A percentile compares a stretch with the other conserved stretches of the same genome.
phyloP scores from a whole-genome alignment of 2,797 vertebrate genomes.

The Apodemus agrarius region DNA sequence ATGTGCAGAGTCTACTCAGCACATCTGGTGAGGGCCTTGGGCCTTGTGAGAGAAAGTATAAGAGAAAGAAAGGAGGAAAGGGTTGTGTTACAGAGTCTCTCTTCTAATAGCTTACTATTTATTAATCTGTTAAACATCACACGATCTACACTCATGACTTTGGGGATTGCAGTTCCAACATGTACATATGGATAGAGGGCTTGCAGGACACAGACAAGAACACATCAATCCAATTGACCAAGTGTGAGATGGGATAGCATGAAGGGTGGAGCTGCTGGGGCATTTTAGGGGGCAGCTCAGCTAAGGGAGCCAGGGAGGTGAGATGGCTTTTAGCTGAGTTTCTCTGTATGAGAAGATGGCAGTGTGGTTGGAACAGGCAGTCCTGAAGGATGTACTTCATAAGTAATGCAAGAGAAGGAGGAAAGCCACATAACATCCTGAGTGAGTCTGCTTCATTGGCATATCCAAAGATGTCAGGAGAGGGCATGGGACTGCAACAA shows the following conservation, averaged over 20 bases:
- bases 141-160: neutral
- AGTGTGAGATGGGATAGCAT: neutral
- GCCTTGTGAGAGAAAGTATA: neutral
- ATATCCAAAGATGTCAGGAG: neutral
- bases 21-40: neutral
- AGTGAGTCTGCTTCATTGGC: neutral
- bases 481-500: neutral
- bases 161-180: neutral
- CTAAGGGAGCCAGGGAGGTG: neutral
- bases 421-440: neutral
- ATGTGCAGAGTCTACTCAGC: neutral
- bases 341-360: neutral
- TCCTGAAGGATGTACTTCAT: neutral
- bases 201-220: neutral
- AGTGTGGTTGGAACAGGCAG: neutral
- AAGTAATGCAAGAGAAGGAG: neutral
- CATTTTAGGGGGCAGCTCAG: neutral
- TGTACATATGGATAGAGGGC: neutral
- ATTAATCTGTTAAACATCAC: neutral
- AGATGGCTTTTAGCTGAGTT: neutral
- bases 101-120: neutral
- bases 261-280: neutral
- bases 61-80: neutral
- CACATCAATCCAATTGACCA: neutral
- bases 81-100: neutral